Conservation (phyloP, 2,113 vertebrate species). For the Morone chrysops region DNA sequence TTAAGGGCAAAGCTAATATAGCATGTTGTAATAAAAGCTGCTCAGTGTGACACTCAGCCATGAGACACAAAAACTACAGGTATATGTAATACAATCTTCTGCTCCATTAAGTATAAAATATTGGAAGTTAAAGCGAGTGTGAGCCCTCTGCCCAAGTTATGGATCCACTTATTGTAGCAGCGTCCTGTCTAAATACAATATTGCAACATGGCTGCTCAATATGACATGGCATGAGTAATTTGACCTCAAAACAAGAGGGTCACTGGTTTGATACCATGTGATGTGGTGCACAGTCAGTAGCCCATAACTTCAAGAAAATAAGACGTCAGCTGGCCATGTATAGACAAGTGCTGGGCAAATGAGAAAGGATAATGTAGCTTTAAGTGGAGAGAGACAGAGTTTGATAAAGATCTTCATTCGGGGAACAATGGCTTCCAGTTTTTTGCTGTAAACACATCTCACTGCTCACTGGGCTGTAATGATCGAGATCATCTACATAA, state of each 20-base stretch:
- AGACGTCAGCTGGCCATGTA: background rate
- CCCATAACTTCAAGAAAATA: background rate
- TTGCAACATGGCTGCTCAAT: conserved; percentile 3
- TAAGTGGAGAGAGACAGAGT: background rate
- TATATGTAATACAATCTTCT: background rate
- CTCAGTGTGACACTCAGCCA: background rate
- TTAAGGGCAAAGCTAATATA: background rate
- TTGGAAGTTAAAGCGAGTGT: background rate
- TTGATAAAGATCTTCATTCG: conserved; percentile 32
- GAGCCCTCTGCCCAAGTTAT: background rate
- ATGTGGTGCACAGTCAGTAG: background rate
- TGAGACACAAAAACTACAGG: background rate
- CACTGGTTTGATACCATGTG: background rate
- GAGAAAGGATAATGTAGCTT: background rate
- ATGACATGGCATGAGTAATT: background rate
- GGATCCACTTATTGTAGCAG: background rate
- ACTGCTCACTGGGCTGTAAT: background rate
- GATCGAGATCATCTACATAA: background rate
- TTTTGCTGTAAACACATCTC: conserved; percentile 8
- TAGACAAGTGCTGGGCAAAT: background rate
- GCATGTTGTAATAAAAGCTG: background rate
- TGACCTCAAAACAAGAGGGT: background rate
- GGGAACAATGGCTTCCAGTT: conserved; percentile 10
- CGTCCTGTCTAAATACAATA: background rate
- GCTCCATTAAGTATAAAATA: background rate